Conservation (phyloP, 2,113 vertebrate genomes). For the Etheostoma cragini region DNA sequence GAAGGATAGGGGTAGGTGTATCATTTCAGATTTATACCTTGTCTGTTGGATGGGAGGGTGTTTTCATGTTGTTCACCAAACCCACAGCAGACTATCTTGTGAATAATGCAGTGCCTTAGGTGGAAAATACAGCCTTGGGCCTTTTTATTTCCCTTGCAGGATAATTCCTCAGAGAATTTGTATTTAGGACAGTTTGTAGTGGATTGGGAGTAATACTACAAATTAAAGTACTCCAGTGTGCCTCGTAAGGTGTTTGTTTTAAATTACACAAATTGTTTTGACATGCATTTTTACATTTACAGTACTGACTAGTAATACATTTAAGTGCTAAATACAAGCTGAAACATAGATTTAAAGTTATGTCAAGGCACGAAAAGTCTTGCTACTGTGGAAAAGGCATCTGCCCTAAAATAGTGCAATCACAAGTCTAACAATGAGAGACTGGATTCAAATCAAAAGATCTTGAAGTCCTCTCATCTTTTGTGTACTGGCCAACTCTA, state of each 20-base stretch:
- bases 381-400: not conserved
- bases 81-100: constrained; percentile 61
- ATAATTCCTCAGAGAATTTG: constrained; percentile 58
- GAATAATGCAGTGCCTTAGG: constrained; percentile 78
- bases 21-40: constrained; percentile 69
- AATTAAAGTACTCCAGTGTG: constrained; percentile 27
- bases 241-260: not conserved
- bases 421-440: constrained; percentile 35
- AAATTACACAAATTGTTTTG: constrained; percentile 1
- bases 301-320: not conserved
- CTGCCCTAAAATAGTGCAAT: constrained; percentile 20
- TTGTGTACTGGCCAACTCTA: constrained; percentile 49
- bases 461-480: constrained; percentile 43
- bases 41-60: constrained; percentile 56
- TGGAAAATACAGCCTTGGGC: constrained; percentile 75
- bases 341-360: not conserved
- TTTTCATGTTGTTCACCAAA: constrained; percentile 72
- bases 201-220: constrained; percentile 49
- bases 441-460: constrained; percentile 53
- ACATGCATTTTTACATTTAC: not conserved
- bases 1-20: constrained; percentile 54
- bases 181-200: constrained; percentile 47
- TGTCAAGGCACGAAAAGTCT: not conserved
- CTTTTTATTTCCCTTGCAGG: constrained; percentile 53
- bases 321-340: too few relatives aligned